phyloP scores from a whole-genome alignment of 2,113 vertebrate genomes.

The Apus apus region DNA sequence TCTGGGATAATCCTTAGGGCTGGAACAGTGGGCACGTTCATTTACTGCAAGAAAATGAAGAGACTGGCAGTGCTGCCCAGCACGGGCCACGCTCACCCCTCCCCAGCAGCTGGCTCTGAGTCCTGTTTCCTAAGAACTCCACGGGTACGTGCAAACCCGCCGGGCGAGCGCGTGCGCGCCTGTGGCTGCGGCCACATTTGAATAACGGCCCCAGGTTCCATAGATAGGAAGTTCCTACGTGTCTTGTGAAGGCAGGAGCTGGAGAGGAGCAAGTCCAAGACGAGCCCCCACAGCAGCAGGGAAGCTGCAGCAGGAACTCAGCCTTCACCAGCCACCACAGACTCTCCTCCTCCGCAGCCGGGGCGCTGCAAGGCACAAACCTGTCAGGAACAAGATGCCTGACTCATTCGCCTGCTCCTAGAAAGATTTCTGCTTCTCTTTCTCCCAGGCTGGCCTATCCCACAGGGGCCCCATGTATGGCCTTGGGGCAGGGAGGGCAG shows the following conservation, averaged over 20 bases:
- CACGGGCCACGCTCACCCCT: neutral
- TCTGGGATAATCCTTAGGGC: neutral
- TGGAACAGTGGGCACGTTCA: neutral
- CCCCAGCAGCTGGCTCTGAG: neutral
- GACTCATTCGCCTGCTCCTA: neutral
- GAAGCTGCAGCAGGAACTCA: neutral
- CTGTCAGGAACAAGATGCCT: neutral
- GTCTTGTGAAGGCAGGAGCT: neutral
- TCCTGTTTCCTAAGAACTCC: neutral
- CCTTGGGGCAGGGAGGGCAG: neutral
- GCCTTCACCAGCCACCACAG: neutral
- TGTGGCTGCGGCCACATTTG: neutral
- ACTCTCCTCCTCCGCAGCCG: neutral
- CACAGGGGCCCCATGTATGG: fast-evolving
- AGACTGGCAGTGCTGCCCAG: fast-evolving
- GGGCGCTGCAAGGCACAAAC: neutral
- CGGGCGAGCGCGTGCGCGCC: neutral
- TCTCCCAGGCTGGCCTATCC: neutral
- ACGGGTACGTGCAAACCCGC: neutral
- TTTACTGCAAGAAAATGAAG: neutral
- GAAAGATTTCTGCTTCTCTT: neutral
- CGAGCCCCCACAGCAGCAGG: fast-evolving
- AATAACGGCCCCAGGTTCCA: neutral
- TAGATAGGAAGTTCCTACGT: neutral
- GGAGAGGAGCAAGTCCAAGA: neutral